Evolutionary conservation across 2,797 vertebrate species (phyloP).

Genomic region (Labeo calbasu): DNA sequence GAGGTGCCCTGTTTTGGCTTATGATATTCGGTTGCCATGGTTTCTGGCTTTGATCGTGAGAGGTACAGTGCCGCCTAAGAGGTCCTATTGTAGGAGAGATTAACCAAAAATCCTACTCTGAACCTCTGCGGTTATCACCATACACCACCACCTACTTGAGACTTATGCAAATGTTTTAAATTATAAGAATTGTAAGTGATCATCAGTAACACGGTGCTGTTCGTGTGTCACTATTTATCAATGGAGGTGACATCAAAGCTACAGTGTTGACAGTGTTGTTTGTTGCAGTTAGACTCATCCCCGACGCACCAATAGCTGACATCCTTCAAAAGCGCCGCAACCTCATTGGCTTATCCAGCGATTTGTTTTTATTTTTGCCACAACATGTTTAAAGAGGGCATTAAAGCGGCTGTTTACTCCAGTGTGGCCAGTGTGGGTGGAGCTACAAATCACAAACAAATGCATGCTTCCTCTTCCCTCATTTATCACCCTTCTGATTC

Average conservation of each 20-base stretch:
- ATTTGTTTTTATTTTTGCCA: conserved; percentile 69
- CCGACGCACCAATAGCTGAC: conserved; percentile 17
- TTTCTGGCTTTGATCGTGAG: conserved; percentile 75
- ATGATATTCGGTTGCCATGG: conserved; percentile 76
- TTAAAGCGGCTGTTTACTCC: conserved; percentile 63
- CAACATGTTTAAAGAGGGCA: conserved; percentile 37
- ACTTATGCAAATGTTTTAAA: not conserved
- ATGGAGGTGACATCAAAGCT: not conserved
- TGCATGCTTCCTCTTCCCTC: not conserved
- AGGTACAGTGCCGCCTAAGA: conserved; percentile 68
- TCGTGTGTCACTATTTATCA: not conserved
- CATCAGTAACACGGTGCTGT: not conserved
- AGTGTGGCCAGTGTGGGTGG: conserved; percentile 62
- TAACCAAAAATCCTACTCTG: conserved; percentile 64
- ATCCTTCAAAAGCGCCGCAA: not conserved
- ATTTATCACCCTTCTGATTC: not conserved
- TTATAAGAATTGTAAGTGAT: not conserved
- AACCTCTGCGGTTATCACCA: conserved; percentile 47
- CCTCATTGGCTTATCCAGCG: conserved; percentile 43
- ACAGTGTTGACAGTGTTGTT: conserved; percentile 25
- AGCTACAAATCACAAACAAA: conserved; percentile 56
- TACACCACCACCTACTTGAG: conserved; percentile 26
- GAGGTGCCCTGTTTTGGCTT: conserved; percentile 56
- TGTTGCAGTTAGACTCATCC: conserved; percentile 7
- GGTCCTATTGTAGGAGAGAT: conserved; percentile 62